phyloP scores from a whole-genome alignment of 2,113 vertebrate genomes.

The Anarhynchus alexandrinus region DNA sequence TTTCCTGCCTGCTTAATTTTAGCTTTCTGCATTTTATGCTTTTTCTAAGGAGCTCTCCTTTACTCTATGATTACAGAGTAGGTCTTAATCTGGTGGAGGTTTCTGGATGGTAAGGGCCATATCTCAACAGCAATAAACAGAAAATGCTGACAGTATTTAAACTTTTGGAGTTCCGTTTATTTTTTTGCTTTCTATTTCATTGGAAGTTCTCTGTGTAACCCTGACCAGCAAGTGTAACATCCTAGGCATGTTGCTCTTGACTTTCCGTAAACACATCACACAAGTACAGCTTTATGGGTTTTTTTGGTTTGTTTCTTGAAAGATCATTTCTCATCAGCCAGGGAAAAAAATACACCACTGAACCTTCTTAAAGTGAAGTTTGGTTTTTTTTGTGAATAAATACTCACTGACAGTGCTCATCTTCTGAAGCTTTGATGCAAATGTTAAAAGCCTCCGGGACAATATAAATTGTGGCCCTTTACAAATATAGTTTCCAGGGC shows the following conservation, averaged over 20 bases:
- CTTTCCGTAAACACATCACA: neutral
- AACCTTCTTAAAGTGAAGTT: neutral
- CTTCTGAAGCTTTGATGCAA: neutral
- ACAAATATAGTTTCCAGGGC: slow-evolving; percentile 34
- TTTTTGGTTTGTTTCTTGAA: neutral
- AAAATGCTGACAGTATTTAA: neutral
- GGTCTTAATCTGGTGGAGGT: neutral
- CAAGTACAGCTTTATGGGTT: neutral
- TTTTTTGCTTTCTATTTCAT: neutral
- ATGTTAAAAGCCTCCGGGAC: slow-evolving; percentile 1
- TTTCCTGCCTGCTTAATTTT: neutral
- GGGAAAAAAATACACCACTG: neutral
- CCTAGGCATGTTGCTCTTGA: neutral
- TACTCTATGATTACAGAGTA: neutral
- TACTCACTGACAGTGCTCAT: neutral
- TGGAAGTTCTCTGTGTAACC: neutral
- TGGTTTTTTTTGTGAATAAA: neutral
- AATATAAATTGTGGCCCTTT: slow-evolving; percentile 17
- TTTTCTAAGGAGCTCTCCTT: neutral
- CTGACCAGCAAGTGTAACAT: neutral
- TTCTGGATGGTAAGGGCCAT: neutral
- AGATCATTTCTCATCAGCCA: neutral
- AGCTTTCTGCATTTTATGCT: neutral
- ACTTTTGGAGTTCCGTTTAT: neutral
- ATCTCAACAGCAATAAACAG: neutral